Evolutionary conservation across 2,113 vertebrate genomes (phyloP).

Genomic region (Cathartes aura): DNA sequence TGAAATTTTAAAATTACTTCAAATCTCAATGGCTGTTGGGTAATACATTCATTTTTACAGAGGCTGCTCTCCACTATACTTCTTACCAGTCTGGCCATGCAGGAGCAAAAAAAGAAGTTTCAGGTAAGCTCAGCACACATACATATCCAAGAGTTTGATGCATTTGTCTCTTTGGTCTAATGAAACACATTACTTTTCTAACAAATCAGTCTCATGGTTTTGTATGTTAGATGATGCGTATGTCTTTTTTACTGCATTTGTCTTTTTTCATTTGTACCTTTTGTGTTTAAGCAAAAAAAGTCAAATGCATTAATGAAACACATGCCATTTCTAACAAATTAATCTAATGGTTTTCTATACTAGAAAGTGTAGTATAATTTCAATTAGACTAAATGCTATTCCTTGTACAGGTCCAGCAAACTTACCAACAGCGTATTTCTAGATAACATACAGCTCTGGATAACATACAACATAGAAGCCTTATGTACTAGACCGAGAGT

Average conservation of each 20-base stretch:
- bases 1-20: background rate
- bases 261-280: background rate
- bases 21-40: background rate
- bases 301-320: background rate
- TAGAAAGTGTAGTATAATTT: background rate
- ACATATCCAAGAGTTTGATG: background rate
- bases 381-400: background rate
- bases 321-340: background rate
- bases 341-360: background rate
- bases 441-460: background rate
- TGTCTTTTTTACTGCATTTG: background rate
- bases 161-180: background rate
- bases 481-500: background rate
- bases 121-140: background rate
- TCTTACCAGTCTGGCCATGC: background rate
- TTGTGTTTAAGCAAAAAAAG: background rate
- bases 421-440: background rate
- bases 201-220: background rate
- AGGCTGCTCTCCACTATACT: background rate
- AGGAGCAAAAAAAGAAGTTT: background rate
- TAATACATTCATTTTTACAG: background rate
- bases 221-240: accelerated
- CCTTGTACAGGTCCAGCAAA: background rate
- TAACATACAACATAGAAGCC: background rate
- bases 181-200: background rate